Evolutionary conservation across 2,113 vertebrate species (phyloP), one percentile per base, ranked within the genome.

Genomic region (Onychorhynchus coronatus): DNA sequence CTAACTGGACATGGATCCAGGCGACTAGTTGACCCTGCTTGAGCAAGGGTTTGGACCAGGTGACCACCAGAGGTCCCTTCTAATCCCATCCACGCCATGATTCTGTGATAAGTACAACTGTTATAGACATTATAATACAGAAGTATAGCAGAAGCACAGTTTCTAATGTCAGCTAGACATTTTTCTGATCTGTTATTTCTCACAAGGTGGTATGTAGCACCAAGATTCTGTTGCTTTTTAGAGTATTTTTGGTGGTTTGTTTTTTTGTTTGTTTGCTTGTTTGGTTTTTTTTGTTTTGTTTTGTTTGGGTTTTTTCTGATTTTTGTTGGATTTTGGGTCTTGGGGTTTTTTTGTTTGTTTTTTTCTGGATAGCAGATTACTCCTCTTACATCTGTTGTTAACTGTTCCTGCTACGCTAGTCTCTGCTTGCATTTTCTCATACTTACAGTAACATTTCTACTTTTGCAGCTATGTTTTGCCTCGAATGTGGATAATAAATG

Each of bases 401-500:
- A 56, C 12, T 41, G 8, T 28, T 83, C 11, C 19, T 55, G 31
- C 10, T 85, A 47, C 14, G 81, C 21, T 28, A 78, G 23, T 35
- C 16, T 77, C 46, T 81, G 4, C 17, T 66, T 76, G 3, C 1
- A 0, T 81, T 67, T 93, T 37, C 28, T 61, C 66, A 85, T 74
- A 39, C 1, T 62, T 35, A 31, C 0, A 2, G 50, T 44, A 93
- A 72, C 47, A 71, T 35, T 59, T 77, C 58, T 66, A 52, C 37
- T 85, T 75, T 52, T 87, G n/a, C 1, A 35, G 31, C 37, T 74
- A 24, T 91, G 46, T 59, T 84, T 96, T 96, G 53, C 66, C 65
- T 97, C 47, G 81, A 62, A 88, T 65, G 27, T 77, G 28, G 33
- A 61, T 82, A 93, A 89, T 73, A 94, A 88, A 86, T 95, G 63